Evolutionary conservation across 1,140 invertebrate genomes (phyloP).

Genomic region (Lutraria rhynchaena): DNA sequence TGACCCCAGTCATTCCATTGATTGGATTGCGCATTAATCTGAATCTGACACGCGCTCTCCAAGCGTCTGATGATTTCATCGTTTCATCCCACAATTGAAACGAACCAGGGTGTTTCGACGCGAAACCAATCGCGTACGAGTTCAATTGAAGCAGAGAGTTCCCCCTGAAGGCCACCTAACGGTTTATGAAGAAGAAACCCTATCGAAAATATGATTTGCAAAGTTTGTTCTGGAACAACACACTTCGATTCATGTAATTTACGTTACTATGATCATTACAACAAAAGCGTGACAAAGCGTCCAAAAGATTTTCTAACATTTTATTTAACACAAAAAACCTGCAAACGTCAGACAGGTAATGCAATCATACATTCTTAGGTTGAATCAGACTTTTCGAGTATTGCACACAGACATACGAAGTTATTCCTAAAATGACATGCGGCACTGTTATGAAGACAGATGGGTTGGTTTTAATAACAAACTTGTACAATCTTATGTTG

Average conservation of each 20-base stretch:
- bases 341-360: not conserved
- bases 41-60: too few relatives aligned
- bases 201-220: conserved; percentile 55
- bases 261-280: conserved; percentile 25
- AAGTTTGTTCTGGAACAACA: conserved; percentile 30
- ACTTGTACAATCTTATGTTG: too few relatives aligned
- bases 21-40: too few relatives aligned
- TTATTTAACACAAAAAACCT: conserved; percentile 21
- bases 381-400: too few relatives aligned
- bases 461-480: too few relatives aligned
- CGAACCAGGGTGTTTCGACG: conserved; percentile 44
- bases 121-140: conserved; percentile 43
- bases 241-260: conserved; percentile 57
- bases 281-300: conserved; percentile 45
- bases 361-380: not conserved
- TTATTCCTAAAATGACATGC: too few relatives aligned
- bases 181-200: conserved; percentile 13
- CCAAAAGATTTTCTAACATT: conserved; percentile 43
- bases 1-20: too few relatives aligned
- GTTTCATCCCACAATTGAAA: conserved; percentile 25
- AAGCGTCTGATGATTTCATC: conserved; percentile 36
- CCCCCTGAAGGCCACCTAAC: conserved; percentile 12
- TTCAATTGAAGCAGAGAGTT: conserved; percentile 32
- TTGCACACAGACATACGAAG: too few relatives aligned
- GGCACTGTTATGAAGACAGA: too few relatives aligned